These are phyloP conservation scores for Platysternon megacephalum DNA, from an alignment of 2,113 vertebrate genomes.

Conservation along the genomic window DNA sequence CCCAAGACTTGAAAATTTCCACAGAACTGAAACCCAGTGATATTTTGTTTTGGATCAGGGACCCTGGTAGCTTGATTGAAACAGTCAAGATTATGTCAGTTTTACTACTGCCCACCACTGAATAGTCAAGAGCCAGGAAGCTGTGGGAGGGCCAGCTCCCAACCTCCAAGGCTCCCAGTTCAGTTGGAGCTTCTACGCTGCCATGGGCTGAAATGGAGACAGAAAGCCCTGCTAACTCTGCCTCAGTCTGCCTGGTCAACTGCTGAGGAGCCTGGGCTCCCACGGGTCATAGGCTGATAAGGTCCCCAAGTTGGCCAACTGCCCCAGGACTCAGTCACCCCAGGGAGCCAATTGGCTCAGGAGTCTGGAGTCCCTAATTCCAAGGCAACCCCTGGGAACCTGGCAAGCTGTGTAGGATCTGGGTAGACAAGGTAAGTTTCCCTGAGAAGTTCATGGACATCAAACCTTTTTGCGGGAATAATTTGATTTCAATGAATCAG, in stretches of 20 bases:
- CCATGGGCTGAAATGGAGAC: neutral
- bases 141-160: neutral
- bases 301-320: neutral
- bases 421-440: too few relatives aligned
- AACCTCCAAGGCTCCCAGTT: neutral
- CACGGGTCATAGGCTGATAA: too few relatives aligned
- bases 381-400: too few relatives aligned
- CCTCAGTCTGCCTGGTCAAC: neutral
- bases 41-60: neutral
- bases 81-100: neutral
- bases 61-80: neutral
- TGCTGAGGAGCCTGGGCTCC: neutral
- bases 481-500: neutral
- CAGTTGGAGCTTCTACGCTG: neutral
- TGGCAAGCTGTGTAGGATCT: too few relatives aligned
- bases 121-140: neutral
- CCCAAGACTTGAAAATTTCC: neutral
- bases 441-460: too few relatives aligned
- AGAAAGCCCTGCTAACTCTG: neutral
- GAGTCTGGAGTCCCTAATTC: neutral
- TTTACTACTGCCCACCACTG: neutral
- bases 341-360: neutral
- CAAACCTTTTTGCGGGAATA: too few relatives aligned
- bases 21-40: neutral
- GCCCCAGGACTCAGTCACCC: neutral